Evolutionary conservation across 2,113 vertebrate genomes (phyloP).

Genomic region (Emydocephalus ijimae): DNA sequence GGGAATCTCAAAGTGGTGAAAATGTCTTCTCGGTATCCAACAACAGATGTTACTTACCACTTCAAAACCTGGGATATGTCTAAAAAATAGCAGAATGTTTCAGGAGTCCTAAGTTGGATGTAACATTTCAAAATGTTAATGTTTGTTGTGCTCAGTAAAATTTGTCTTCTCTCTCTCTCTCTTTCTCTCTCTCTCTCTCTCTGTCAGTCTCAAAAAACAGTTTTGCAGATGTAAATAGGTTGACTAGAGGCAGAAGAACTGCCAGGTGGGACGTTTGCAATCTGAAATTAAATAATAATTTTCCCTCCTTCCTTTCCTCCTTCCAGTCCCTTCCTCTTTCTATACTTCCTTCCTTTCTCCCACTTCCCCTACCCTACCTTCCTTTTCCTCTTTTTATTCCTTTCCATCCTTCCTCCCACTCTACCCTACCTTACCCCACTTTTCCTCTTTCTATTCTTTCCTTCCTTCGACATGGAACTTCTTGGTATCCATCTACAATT

Average conservation of each 20-base stretch:
- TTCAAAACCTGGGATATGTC: not conserved
- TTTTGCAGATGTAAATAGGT: not conserved
- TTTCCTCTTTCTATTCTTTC: too few species aligned
- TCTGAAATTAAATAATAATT: not conserved
- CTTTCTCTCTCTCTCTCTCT: not conserved
- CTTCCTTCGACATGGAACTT: not conserved
- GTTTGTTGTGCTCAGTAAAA: not conserved
- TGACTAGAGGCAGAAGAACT: not conserved
- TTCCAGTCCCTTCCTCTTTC: not conserved
- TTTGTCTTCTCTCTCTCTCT: not conserved
- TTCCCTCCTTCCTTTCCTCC: not conserved
- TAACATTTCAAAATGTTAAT: not conserved
- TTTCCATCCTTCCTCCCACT: not conserved
- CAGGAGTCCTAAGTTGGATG: not conserved
- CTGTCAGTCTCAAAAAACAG: not conserved
- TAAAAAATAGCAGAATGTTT: not conserved
- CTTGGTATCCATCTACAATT: too few species aligned
- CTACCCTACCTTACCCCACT: too few species aligned
- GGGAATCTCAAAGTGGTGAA: not conserved
- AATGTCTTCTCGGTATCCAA: conserved; percentile 23
- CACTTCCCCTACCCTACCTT: not conserved
- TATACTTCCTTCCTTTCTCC: not conserved
- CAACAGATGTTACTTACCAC: not conserved
- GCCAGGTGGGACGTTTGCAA: not conserved
- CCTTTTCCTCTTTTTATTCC: not conserved